Conservation (phyloP, 2,797 vertebrate genomes). For the Muscicapa striata region DNA sequence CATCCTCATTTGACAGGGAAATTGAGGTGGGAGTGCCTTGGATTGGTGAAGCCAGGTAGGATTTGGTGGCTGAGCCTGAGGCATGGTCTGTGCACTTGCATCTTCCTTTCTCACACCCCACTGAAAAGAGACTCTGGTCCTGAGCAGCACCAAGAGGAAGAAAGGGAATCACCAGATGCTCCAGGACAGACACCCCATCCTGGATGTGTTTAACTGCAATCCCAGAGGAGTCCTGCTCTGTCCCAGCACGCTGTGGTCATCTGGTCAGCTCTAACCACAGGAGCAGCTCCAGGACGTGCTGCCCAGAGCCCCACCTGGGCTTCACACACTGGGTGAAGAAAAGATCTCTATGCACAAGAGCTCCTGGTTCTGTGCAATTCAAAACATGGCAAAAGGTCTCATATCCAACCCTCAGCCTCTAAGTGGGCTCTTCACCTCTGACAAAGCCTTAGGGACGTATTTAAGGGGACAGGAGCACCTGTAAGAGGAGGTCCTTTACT, state of each 20-base stretch:
- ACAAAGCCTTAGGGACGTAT: background rate
- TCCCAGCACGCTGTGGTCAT: background rate
- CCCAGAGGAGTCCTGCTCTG: background rate
- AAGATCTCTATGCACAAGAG: background rate
- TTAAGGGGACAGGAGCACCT: background rate
- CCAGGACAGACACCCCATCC: background rate
- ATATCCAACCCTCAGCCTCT: background rate
- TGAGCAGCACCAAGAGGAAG: background rate
- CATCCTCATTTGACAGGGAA: background rate
- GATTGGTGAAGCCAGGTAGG: background rate
- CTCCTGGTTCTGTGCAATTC: background rate
- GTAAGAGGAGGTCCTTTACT: background rate
- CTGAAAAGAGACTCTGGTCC: background rate
- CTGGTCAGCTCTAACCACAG: background rate
- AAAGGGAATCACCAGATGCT: background rate
- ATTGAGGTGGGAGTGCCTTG: background rate
- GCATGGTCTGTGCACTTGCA: background rate
- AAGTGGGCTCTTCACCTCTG: background rate
- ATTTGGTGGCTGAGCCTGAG: background rate
- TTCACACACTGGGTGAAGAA: background rate
- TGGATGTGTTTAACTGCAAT: background rate
- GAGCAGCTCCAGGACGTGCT: background rate
- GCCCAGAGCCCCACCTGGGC: background rate
- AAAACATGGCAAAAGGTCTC: background rate
- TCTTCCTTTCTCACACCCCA: background rate